These are phyloP conservation scores for Drosophila helvetica DNA, from an alignment of 2,888 invertebrate species.

Conservation along the genomic window DNA sequence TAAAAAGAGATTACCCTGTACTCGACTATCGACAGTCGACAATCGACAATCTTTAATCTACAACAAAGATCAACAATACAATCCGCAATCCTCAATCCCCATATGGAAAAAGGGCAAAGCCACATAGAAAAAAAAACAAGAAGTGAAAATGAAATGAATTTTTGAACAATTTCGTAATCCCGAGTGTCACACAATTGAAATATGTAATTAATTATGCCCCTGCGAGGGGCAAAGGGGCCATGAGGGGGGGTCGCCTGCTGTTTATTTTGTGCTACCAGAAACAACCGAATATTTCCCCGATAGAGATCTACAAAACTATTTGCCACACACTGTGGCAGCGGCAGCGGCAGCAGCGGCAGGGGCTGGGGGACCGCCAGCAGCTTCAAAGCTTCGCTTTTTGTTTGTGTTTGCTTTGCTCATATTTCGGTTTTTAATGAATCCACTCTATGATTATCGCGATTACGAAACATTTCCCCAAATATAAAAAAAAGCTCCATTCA, in stretches of 20 bases:
- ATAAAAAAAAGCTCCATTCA: slow-evolving; percentile 41
- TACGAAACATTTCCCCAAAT: slow-evolving; percentile 63
- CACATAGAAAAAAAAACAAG: slow-evolving; percentile 38
- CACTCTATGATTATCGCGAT: slow-evolving; percentile 76
- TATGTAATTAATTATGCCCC: slow-evolving; percentile 54
- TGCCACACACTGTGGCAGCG: slow-evolving; percentile 62
- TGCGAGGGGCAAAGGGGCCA: neutral
- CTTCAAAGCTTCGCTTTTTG: slow-evolving; percentile 26
- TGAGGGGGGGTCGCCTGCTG: slow-evolving; percentile 69
- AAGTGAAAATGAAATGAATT: slow-evolving; percentile 38
- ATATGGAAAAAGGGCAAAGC: slow-evolving; percentile 32
- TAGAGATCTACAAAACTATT: slow-evolving; percentile 76
- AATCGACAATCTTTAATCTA: slow-evolving; percentile 1
- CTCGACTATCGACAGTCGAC: neutral
- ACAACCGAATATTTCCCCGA: slow-evolving; percentile 51
- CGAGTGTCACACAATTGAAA: slow-evolving; percentile 76
- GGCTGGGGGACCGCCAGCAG: slow-evolving; percentile 41
- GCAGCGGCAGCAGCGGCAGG: no score
- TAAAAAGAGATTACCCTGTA: neutral
- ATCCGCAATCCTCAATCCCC: slow-evolving; percentile 9
- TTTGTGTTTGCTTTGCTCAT: slow-evolving; percentile 60
- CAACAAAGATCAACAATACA: slow-evolving; percentile 18
- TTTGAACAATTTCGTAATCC: slow-evolving; percentile 67
- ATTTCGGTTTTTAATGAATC: slow-evolving; percentile 78
- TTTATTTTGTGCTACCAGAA: slow-evolving; percentile 72